phyloP scores from a whole-genome alignment of 1,140 invertebrate species.

The Bombus superbus region DNA sequence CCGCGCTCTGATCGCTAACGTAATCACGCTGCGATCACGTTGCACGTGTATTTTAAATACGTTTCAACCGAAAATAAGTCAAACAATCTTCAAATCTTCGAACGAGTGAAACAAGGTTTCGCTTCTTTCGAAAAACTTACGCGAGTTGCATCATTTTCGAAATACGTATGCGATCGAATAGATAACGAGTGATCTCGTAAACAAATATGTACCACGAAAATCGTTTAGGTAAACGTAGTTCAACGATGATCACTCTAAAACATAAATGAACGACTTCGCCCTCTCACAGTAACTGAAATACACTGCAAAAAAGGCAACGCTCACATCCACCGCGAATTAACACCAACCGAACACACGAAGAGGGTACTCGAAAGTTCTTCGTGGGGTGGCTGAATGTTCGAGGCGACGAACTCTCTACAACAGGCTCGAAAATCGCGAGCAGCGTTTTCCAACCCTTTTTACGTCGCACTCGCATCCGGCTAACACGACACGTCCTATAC shows the following conservation, averaged over 20 bases:
- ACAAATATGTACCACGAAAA: too few species aligned
- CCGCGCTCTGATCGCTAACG: too few species aligned
- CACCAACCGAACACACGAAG: neutral
- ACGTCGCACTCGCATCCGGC: neutral
- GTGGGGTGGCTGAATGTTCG: neutral
- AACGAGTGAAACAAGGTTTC: too few species aligned
- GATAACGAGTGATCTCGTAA: accelerated
- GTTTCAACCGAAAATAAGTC: too few species aligned
- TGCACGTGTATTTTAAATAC: too few species aligned
- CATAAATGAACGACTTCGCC: neutral
- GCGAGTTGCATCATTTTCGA: too few species aligned
- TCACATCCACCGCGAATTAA: neutral
- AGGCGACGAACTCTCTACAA: conserved; percentile 14
- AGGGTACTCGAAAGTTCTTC: neutral
- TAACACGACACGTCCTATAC: conserved; percentile 13
- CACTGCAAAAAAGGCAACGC: neutral
- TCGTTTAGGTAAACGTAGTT: too few species aligned
- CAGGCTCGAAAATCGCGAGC: conserved; percentile 25
- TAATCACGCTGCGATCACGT: too few species aligned
- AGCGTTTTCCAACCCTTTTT: conserved; percentile 9
- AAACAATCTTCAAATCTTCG: too few species aligned
- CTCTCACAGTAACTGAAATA: neutral
- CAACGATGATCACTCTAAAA: neutral
- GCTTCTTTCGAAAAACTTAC: too few species aligned
- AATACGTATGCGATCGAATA: too few species aligned